Percentiles rank a stretch among this genome's conserved stretches.
These are phyloP conservation scores for Leptinotarsa texana DNA, from an alignment of 1,140 invertebrate genomes.

Conservation along the genomic window DNA sequence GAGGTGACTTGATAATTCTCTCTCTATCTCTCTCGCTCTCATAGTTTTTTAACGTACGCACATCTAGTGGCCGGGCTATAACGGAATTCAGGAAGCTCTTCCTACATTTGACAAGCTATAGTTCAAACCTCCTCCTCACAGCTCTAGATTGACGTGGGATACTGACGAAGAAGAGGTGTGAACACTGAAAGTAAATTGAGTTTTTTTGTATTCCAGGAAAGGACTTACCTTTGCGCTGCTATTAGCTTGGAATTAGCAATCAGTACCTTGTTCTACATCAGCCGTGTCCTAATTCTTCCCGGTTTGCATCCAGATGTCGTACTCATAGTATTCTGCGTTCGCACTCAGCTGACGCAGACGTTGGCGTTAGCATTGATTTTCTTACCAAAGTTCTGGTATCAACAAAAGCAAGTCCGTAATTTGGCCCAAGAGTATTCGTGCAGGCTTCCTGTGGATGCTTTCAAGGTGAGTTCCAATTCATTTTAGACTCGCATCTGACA, in stretches of 20 bases:
- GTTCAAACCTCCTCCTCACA: neutral
- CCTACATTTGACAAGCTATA: too few relatives aligned
- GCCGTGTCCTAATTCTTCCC: conserved; percentile 66
- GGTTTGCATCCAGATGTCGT: conserved; percentile 70
- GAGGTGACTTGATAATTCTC: too few relatives aligned
- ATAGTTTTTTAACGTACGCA: too few relatives aligned
- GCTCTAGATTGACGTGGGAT: neutral
- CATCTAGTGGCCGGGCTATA: too few relatives aligned
- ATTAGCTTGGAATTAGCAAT: conserved; percentile 75
- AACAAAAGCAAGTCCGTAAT: conserved; percentile 67
- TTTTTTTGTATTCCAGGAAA: conserved; percentile 62
- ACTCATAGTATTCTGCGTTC: conserved; percentile 69
- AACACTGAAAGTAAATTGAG: neutral
- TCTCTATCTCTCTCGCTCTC: too few relatives aligned
- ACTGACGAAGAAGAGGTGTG: neutral
- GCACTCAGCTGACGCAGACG: conserved; percentile 79
- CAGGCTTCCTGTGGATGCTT: conserved; percentile 64
- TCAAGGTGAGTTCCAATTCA: conserved; percentile 55
- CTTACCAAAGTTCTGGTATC: conserved; percentile 80
- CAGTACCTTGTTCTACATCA: conserved; percentile 70
- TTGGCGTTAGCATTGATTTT: conserved; percentile 75
- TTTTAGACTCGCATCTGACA: too few relatives aligned
- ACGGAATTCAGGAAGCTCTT: too few relatives aligned
- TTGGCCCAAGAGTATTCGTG: conserved; percentile 68
- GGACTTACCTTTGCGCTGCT: conserved; percentile 75